Evolutionary conservation across 2,888 invertebrate species (phyloP), one percentile per base, ranked within the genome.

Genomic region (Pachydiplax longipennis): DNA sequence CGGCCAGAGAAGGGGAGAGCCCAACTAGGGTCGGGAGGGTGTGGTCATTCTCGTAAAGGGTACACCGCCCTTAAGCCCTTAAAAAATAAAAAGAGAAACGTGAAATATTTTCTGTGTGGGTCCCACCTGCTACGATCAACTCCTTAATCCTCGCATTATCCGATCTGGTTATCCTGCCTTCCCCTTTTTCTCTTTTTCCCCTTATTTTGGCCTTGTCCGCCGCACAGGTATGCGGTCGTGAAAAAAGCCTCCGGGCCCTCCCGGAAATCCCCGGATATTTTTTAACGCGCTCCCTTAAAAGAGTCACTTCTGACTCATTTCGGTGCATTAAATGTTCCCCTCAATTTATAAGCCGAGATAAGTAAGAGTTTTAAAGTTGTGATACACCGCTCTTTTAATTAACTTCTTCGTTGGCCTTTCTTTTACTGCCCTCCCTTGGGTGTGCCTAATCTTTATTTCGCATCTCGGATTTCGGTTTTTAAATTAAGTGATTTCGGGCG

Each of bases 101-200:
- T 83, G n/a, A 87, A 87, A 87, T 87, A 87, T 61, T 87, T 87
- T 87, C 87, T 35, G 25, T 25, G 35, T 5, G 87, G 87, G 61
- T 61, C 87, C 87, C 87, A 87, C 61, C 87, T 87, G 87, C 87
- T 61, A 37, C 65, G 87, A 87, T 87, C 87, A 87, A 61, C 87
- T 87, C 61, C 87, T 87, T 87, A 87, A 87, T 87, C 87, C 87
- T 87, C 40, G 40, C 65, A 61, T 87, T 87, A 87, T 87, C 87
- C 87, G 2, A 58, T 83, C 58, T 22, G 58, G 58, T 37, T 87
- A 58, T 87, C 61, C 40, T 65, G 37, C 22, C 6, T 35, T 40
- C 61, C 87, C 37, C 37, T 37, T n/a, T 48, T 25, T 8, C 48
- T 40, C 44, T 8, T 44, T 4, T n/a, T 25, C 25, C 12, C 58